Evolutionary conservation across 2,888 invertebrate genomes (phyloP).

Genomic region (Standfussiana lucernea): DNA sequence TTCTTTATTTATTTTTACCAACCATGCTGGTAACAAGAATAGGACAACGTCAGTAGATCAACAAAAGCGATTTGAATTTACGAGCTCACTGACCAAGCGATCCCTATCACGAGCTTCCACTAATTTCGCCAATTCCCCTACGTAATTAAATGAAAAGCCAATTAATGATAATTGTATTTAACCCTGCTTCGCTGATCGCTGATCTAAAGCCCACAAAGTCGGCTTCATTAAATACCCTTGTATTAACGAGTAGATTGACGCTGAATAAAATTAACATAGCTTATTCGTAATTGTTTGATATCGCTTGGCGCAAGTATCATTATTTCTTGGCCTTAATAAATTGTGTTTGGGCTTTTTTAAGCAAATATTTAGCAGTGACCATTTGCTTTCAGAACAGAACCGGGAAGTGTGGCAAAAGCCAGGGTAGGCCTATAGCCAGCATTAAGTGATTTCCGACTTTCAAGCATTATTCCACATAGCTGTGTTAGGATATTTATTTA

Average conservation of each 20-base stretch:
- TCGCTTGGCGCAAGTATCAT: neutral
- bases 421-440: too few relatives aligned
- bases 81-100: neutral
- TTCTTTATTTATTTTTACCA: too few relatives aligned
- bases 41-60: neutral
- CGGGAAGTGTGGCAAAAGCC: too few relatives aligned
- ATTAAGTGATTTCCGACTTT: too few relatives aligned
- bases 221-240: slow-evolving; percentile 15
- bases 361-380: neutral
- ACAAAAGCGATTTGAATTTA: neutral
- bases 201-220: slow-evolving; percentile 31
- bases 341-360: neutral
- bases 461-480: too few relatives aligned
- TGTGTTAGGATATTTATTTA: too few relatives aligned
- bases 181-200: slow-evolving; percentile 13
- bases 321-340: neutral
- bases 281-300: slow-evolving; percentile 16
- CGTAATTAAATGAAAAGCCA: slow-evolving; percentile 34
- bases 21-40: neutral
- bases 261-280: slow-evolving; percentile 50
- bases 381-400: too few relatives aligned
- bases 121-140: slow-evolving; percentile 16
- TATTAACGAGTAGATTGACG: slow-evolving; percentile 29
- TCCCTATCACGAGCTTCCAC: neutral
- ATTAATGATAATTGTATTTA: slow-evolving; percentile 30